Evolutionary conservation across 2,113 vertebrate genomes (phyloP), one percentile per base, ranked within the genome.

Genomic region (Tinamus guttatus): DNA sequence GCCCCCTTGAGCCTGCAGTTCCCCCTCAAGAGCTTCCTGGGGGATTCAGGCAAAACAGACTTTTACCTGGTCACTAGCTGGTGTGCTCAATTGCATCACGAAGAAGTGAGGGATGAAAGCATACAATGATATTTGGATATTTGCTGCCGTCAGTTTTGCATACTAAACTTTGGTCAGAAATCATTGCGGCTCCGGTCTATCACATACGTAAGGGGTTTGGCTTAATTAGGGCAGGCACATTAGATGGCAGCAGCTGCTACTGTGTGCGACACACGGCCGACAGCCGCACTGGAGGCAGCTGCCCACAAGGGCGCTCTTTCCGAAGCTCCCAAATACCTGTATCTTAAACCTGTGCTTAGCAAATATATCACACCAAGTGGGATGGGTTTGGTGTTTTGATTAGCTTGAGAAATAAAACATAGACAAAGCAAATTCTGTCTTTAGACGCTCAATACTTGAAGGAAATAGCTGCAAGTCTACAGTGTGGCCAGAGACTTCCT

Each of bases 401-500:
- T 40, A 65, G 36, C 40, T 64, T 1, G 1, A 40, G n/a, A n/a
- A 32, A 28, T 15, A 65, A 69, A 87, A 49, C 5, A 11, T 17
- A 74, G 49, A 56, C 25, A 64, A 34, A 30, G n/a, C 22, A 19
- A 70, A 70, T 34, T 13, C 5, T 69, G 52, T 73, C 24, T 75
- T 67, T 11, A 32, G 11, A 13, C 62, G 0, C 3, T 28, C 8
- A 38, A 5, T 28, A 10, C 25, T 27, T 36, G 78, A 56, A 89
- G 81, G 92, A 91, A 91, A 69, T 16, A 41, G 15, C 38, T 85
- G 41, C 25, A 36, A 92, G 24, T 15, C 13, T 22, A 7, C 38
- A 71, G 60, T 14, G 64, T 43, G 85, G 86, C 27, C 68, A 71
- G 71, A 70, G 45, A 63, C 81, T 89, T 95, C 88, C 90, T 92